Evolutionary conservation across 2,797 vertebrate genomes (phyloP), one percentile per base, ranked within the genome.

Genomic region (Acanthornis magna): DNA sequence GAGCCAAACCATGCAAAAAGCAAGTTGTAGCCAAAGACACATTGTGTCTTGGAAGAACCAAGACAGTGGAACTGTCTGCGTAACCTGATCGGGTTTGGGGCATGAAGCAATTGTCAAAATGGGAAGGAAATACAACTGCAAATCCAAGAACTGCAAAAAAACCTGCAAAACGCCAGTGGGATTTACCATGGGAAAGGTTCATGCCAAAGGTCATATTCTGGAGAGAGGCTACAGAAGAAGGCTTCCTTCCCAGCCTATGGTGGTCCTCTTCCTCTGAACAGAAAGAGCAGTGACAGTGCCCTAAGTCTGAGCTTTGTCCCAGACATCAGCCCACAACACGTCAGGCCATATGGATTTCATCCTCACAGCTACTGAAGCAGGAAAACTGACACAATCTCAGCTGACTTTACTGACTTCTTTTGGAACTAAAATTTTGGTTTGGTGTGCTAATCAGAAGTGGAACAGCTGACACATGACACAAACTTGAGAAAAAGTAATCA

Each of bases 61-160:
- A 51, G 77, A 54, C 27, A 54, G 15, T 3, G 43, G 45, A 78
- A 71, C 10, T 78, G 65, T 26, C 50, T 86, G 26, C 4, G 40
- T 23, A 57, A 83, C 38, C 22, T n/a, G 51, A 63, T 11, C 4
- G 70, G 30, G 45, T 61, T 60, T 61, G 30, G 23, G 88, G 47
- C 38, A 61, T 18, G 58, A 82, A 75, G 54, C 27, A n/a, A 30
- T 9, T 38, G 29, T 34, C 42, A 73, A 75, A 92, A 72, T 0
- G 2, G n/a, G 57, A 85, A 80, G 43, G 38, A 85, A 85, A 78
- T 2, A 53, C 26, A 84, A 70, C 3, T 58, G 62, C 51, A 81
- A 83, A 80, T 38, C 45, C 73, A 74, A 79, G 63, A 73, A 70
- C 16, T 26, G 63, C 45, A 67, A 67, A 85, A 85, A 40, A 80